Conservation (phyloP, 2,888 invertebrate species). For the Oligia strigilis region DNA sequence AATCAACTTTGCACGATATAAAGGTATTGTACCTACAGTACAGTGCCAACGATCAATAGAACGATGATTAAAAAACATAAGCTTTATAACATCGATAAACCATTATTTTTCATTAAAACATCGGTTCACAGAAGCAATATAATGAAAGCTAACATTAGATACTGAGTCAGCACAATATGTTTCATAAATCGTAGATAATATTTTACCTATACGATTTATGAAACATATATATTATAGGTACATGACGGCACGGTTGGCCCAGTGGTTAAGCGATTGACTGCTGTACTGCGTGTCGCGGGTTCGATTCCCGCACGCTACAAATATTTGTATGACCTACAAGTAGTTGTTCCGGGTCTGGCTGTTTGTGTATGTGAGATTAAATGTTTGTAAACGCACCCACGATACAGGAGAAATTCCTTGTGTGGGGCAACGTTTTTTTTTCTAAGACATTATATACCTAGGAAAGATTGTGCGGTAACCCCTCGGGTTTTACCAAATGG, state of each 20-base stretch:
- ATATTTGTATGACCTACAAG: too few relatives aligned
- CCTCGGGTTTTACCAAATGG: slow-evolving; percentile 16
- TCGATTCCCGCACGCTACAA: too few relatives aligned
- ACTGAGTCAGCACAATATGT: slow-evolving; percentile 6
- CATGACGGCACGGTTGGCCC: too few relatives aligned
- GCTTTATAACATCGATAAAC: slow-evolving; percentile 16
- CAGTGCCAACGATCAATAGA: slow-evolving; percentile 30
- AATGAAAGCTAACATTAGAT: background rate
- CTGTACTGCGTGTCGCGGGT: too few relatives aligned
- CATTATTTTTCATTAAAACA: slow-evolving; percentile 24
- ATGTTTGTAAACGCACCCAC: too few relatives aligned
- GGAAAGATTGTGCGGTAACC: slow-evolving; percentile 18
- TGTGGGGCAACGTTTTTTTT: too few relatives aligned
- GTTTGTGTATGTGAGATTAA: too few relatives aligned
- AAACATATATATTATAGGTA: too few relatives aligned
- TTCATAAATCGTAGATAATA: slow-evolving; percentile 11
- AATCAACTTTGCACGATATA: slow-evolving; percentile 37
- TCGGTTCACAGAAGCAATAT: slow-evolving; percentile 7
- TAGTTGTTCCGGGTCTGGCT: too few relatives aligned
- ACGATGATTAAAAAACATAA: slow-evolving; percentile 36
- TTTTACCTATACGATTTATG: too few relatives aligned
- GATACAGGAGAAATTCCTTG: too few relatives aligned
- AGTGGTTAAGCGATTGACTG: too few relatives aligned
- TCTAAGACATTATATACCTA: background rate
- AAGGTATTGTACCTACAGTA: slow-evolving; percentile 34